phyloP scores from a whole-genome alignment of 2,888 invertebrate species.

The Zygogramma bicolorata region DNA sequence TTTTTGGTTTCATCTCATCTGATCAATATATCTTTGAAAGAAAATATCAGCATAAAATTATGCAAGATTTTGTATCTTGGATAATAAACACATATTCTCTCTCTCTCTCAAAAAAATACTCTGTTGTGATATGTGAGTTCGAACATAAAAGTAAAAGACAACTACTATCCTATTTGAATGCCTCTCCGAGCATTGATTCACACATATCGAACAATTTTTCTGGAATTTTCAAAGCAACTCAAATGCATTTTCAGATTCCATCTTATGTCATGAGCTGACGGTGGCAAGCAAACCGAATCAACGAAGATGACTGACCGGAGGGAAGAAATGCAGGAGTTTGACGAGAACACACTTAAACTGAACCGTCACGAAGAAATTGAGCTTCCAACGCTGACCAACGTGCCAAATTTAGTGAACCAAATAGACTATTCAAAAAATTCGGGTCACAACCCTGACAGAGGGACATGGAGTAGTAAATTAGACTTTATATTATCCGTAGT shows the following conservation, averaged over 20 bases:
- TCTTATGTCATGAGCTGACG: constrained; percentile 61
- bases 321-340: constrained; percentile 63
- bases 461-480: constrained; percentile 89
- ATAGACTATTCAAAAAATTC: constrained; percentile 57
- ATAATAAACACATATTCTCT: too few relatives aligned
- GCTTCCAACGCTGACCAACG: constrained; percentile 62
- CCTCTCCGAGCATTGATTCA: too few relatives aligned
- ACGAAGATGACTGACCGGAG: constrained; percentile 62
- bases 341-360: constrained; percentile 64
- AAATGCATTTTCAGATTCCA: background rate
- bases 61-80: too few relatives aligned
- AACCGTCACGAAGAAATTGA: constrained; percentile 67
- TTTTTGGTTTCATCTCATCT: too few relatives aligned
- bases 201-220: too few relatives aligned
- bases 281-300: constrained; percentile 33
- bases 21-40: too few relatives aligned
- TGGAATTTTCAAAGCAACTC: background rate
- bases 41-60: too few relatives aligned
- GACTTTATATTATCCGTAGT: constrained; percentile 95
- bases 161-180: too few relatives aligned
- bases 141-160: too few relatives aligned
- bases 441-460: constrained; percentile 79
- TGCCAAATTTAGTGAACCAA: constrained; percentile 62
- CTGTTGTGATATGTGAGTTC: too few relatives aligned
- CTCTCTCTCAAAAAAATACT: too few relatives aligned